phyloP scores from a whole-genome alignment of 2,797 vertebrate genomes.

The Tangara arthus region DNA sequence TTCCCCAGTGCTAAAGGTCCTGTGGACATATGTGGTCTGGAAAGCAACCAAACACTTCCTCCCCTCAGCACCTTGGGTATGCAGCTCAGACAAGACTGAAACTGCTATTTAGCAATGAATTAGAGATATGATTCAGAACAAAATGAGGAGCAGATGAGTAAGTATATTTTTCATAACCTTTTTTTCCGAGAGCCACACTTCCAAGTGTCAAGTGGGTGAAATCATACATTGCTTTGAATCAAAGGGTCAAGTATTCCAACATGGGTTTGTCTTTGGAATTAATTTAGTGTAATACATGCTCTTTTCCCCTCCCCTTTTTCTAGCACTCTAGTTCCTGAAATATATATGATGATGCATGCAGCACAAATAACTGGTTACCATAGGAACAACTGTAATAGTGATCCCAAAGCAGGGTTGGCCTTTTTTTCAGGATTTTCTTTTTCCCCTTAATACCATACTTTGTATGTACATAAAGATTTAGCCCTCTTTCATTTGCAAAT shows the following conservation, averaged over 20 bases:
- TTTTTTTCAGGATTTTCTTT: not conserved
- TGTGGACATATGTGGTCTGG: not conserved
- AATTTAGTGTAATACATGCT: constrained; percentile 10
- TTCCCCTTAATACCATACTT: not conserved
- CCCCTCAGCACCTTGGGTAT: not conserved
- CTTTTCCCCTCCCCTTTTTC: not conserved
- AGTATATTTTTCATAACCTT: not conserved
- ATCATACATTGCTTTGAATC: not conserved
- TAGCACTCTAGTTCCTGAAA: constrained; percentile 53
- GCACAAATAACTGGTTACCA: constrained; percentile 64
- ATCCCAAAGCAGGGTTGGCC: constrained; percentile 22
- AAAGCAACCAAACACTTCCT: not conserved
- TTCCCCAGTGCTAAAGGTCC: not conserved
- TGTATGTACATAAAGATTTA: not conserved
- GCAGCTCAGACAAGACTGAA: not conserved
- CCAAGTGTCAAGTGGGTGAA: constrained; percentile 19
- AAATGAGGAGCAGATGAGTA: not conserved
- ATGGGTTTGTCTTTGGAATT: constrained; percentile 15
- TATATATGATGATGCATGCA: constrained; percentile 63
- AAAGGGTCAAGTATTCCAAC: constrained; percentile 47
- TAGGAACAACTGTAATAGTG: constrained; percentile 63
- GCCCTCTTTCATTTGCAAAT: not conserved
- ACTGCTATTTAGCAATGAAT: constrained; percentile 6
- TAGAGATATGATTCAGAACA: constrained; percentile 7
- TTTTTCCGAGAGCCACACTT: constrained; percentile 7